Percentiles rank a stretch among this genome's conserved stretches.
Evolutionary conservation across 1,140 invertebrate species (phyloP).

Genomic region (Cherax quadricarinatus): DNA sequence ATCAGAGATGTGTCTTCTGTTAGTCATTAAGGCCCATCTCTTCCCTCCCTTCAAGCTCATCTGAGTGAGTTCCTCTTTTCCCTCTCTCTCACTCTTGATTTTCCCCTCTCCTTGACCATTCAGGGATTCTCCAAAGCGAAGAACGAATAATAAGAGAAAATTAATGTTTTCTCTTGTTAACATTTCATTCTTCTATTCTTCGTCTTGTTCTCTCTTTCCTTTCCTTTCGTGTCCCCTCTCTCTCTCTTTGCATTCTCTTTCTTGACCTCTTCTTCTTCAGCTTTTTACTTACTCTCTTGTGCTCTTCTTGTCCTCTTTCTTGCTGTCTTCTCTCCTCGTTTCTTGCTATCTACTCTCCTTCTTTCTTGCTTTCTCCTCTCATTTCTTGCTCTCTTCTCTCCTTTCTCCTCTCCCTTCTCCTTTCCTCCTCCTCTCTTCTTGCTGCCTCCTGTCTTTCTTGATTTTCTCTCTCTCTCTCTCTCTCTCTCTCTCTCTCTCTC

Average conservation of each 20-base stretch:
- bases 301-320: neutral
- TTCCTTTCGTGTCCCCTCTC: too few relatives aligned
- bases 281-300: neutral
- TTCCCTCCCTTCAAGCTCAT: too few relatives aligned
- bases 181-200: too few relatives aligned
- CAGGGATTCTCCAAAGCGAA: too few relatives aligned
- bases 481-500: constrained; percentile 3
- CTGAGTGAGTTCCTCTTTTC: too few relatives aligned
- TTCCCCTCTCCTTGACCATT: too few relatives aligned
- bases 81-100: too few relatives aligned
- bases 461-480: neutral
- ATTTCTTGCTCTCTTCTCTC: neutral
- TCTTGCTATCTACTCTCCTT: neutral
- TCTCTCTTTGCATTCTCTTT: neutral
- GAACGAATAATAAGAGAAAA: too few relatives aligned
- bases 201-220: too few relatives aligned
- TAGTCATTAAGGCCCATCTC: too few relatives aligned
- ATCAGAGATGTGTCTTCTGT: too few relatives aligned
- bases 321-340: neutral
- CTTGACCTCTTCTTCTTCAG: neutral
- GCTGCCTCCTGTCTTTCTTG: neutral
- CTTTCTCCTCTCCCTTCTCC: neutral
- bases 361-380: neutral
- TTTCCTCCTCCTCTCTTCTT: neutral
- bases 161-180: too few relatives aligned